Evolutionary conservation across 1,140 invertebrate species (phyloP), one percentile per base, ranked within the genome.

Genomic region (Hetaerina americana): DNA sequence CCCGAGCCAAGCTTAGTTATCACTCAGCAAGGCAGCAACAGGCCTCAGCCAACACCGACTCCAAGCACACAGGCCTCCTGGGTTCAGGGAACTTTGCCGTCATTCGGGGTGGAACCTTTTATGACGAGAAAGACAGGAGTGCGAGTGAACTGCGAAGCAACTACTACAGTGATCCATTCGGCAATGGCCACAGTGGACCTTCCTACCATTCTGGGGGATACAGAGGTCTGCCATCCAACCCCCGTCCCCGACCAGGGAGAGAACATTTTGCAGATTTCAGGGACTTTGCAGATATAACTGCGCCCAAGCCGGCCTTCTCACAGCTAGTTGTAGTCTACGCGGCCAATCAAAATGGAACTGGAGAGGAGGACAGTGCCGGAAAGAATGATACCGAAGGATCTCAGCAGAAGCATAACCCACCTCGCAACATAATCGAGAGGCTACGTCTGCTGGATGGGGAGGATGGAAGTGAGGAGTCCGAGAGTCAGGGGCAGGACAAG

Each of bases 31-130:
- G 40, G 10, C 69, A 40, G 5, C 69, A 70, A 18, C 10, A 15
- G 12, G 49, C 70, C 0, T 27, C 70, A 18, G 26, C 40, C 1
- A 57, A 57, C 22, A 57, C 40, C 22, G 40, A 57, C 22, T 74
- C 71, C 18, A 76, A 75, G 71, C 25, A 68, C 18, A 18, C 18
- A 66, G 76, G 78, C 26, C 82, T 94, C 2, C 79, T 95, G 24
- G 92, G 92, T 0, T 93, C 92, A 0, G 93, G 93, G 0, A 94
- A 95, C 79, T 95, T 95, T 77, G 92, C 92, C 0, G 91, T 95
- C 0, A 89, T 95, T 29, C 85, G 87, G 69, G 93, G 93, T 0
- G 93, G 93, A 1, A 95, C 93, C 25, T 95, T 93, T 80, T 93
- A 92, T 73, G 80, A 84, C 2, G 86, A 85, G 27, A 82, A 85